Conservation (phyloP, 2,888 invertebrate genomes). For the Clusia tigrina region DNA sequence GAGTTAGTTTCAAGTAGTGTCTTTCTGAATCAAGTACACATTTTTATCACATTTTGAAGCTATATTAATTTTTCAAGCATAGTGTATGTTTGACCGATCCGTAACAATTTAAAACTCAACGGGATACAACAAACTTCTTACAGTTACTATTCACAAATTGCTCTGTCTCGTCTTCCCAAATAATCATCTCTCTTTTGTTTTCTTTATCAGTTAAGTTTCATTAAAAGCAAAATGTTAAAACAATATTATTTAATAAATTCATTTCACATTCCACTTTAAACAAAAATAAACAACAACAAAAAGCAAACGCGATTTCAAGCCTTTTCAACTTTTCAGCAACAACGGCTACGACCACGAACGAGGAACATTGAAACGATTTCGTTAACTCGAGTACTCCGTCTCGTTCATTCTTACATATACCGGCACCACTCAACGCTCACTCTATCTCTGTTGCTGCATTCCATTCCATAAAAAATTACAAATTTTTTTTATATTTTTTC, state of each 20-base stretch:
- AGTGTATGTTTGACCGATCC: no score
- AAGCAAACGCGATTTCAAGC: conserved; percentile 16
- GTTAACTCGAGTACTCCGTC: conserved; percentile 25
- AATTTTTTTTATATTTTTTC: conserved; percentile 21
- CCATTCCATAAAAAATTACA: conserved; percentile 52
- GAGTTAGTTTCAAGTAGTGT: no score
- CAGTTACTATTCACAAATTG: background rate
- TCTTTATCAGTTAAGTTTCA: background rate
- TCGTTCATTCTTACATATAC: conserved; percentile 32
- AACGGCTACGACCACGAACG: background rate
- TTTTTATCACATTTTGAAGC: no score
- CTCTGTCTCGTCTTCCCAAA: background rate
- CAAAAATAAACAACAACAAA: conserved; percentile 13
- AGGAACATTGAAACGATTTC: no score
- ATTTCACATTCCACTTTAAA: conserved; percentile 3
- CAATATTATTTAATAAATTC: no score
- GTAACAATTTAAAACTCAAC: no score
- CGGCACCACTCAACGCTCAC: conserved; percentile 37
- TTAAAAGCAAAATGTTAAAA: no score
- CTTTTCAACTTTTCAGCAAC: background rate
- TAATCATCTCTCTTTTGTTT: background rate
- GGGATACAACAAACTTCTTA: no score
- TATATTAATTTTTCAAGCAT: no score
- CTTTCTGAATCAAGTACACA: no score
- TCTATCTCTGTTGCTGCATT: conserved; percentile 54